Percentiles rank a stretch among this genome's conserved stretches.
phyloP scores from a whole-genome alignment of 2,888 invertebrate genomes.

The Seira musarum region DNA sequence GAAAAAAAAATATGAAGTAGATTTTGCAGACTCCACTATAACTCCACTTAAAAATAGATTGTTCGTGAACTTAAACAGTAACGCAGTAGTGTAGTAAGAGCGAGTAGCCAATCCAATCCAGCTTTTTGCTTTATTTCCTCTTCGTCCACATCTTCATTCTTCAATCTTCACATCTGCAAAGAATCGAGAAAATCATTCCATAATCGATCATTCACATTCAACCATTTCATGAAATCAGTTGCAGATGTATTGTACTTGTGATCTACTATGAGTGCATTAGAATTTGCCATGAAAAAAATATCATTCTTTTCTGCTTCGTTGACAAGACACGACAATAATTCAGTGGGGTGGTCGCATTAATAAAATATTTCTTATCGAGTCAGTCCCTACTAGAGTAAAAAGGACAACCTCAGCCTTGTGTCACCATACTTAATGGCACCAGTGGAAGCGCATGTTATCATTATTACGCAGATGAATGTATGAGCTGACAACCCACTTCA shows the following conservation, averaged over 20 bases:
- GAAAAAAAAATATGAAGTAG: not conserved
- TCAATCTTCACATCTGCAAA: slow-evolving; percentile 1
- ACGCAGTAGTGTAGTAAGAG: too few species aligned
- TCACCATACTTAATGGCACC: not conserved
- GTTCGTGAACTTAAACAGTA: not conserved
- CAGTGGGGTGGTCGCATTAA: not conserved
- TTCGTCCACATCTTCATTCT: not conserved
- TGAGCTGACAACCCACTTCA: not conserved
- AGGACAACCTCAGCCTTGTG: too few species aligned
- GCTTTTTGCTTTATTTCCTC: too few species aligned
- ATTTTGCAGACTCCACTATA: not conserved
- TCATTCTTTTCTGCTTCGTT: not conserved
- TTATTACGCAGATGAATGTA: not conserved
- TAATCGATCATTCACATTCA: not conserved
- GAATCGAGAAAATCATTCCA: not conserved
- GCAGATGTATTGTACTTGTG: too few species aligned
- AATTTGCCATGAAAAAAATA: too few species aligned
- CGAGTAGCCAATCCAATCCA: too few species aligned
- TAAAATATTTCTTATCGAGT: not conserved
- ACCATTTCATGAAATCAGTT: too few species aligned
- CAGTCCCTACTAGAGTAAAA: too few species aligned
- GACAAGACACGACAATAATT: not conserved
- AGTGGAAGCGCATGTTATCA: too few species aligned
- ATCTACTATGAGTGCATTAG: too few species aligned
- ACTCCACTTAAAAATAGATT: slow-evolving; percentile 18